Evolutionary conservation across 2,888 invertebrate genomes (phyloP), one percentile per base, ranked within the genome.

Genomic region (Mesorhabditis belari): DNA sequence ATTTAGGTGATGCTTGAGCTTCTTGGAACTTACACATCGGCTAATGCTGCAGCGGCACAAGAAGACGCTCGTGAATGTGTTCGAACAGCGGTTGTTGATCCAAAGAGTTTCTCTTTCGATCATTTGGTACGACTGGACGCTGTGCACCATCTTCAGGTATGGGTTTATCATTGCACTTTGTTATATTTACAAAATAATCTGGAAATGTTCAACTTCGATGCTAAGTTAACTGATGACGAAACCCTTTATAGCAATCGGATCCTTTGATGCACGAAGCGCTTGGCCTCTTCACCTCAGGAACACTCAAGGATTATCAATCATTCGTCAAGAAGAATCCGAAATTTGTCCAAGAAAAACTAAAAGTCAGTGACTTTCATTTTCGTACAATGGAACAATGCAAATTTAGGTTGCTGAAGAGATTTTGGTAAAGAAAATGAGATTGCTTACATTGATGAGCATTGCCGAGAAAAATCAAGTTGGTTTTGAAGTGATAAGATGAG

Each of bases 391-490:
- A 35, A 35, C n/a, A n/a, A n/a, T n/a, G 17, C 54, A 68, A 12
- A 61, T 77, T 58, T 61, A 61, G 24, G 73, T 74, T 21, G 70
- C 75, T 24, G 76, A 78, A 57, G 52, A 61, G 5, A 61, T 69
- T 21, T 60, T 78, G 35, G 58, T 74, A 19, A 73, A 92, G 80
- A 98, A 98, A 84, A 96, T 98, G 92, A 87, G 95, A 67, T 85
- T 96, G 76, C 82, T 98, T 59, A 91, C 95, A 0, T 92, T 98
- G 81, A 95, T 98, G 91, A 93, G 94, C 81, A 86, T 98, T 85
- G 94, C 95, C 3, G 96, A 98, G 83, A 88, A 87, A 59, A 89
- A 89, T 35, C 67, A 68, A 81, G 89, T 73, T 29, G 61, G 60
- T 17, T 9, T 35, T 35, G 12, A 9, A 35, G n/a, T n/a, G 44